These are phyloP conservation scores for Sycophila sp. DNA, from an alignment of 1,140 invertebrate species.

Conservation along the genomic window DNA sequence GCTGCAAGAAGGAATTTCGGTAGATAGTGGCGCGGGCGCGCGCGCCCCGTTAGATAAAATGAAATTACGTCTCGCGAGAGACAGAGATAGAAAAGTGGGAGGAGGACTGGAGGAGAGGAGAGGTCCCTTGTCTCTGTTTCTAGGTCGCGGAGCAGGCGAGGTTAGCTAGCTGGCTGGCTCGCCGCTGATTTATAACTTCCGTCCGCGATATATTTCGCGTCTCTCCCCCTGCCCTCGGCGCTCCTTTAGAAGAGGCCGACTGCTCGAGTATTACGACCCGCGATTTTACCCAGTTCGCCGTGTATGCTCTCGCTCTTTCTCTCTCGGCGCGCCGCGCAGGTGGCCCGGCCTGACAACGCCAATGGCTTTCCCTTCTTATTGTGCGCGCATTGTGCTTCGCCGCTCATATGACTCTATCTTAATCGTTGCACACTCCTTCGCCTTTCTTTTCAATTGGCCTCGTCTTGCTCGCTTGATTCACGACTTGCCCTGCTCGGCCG, in stretches of 20 bases:
- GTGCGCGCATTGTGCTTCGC: no score
- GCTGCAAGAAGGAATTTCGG: conserved; percentile 10
- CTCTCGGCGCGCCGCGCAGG: neutral
- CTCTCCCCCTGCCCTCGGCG: conserved; percentile 30
- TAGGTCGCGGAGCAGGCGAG: conserved; percentile 44
- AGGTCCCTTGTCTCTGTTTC: conserved; percentile 47
- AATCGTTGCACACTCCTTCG: no score
- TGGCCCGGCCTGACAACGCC: neutral
- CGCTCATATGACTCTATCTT: no score
- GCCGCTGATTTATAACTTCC: conserved; percentile 56
- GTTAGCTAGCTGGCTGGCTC: conserved; percentile 25
- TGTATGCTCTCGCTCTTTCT: no score
- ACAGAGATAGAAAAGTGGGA: neutral
- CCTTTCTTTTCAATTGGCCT: no score
- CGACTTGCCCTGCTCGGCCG: no score
- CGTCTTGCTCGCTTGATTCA: no score
- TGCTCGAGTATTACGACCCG: no score
- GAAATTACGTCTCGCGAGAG: conserved; percentile 49
- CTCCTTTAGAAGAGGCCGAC: conserved; percentile 15
- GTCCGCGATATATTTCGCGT: conserved; percentile 48
- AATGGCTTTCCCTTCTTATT: no score
- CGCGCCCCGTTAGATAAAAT: conserved; percentile 49
- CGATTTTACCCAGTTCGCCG: no score
- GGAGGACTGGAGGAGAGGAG: neutral
- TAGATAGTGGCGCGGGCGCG: neutral